These are phyloP conservation scores for Bos javanicus DNA, from an alignment of 2,113 vertebrate species.

Conservation along the genomic window DNA sequence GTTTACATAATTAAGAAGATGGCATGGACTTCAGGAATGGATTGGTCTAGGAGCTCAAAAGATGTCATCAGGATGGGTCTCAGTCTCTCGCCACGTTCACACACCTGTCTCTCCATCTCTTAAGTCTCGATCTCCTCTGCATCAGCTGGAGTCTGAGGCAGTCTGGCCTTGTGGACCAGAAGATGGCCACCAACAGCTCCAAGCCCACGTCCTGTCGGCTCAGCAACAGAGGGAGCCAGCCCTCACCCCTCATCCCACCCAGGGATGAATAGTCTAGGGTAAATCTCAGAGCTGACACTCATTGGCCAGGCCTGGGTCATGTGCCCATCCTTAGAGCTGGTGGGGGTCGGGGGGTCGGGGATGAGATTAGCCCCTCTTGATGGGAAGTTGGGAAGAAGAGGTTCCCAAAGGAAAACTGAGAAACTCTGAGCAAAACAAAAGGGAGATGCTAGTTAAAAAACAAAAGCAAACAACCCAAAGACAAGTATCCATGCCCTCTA, in stretches of 20 bases:
- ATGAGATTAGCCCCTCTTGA: not conserved
- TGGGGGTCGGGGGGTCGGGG: accelerated
- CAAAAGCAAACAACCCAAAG: not conserved
- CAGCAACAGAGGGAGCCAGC: not conserved
- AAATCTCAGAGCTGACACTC: not conserved
- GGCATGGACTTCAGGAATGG: not conserved
- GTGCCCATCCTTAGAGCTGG: not conserved
- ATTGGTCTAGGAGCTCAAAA: not conserved
- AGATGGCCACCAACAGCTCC: not conserved
- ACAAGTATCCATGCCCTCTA: not conserved
- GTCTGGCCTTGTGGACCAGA: not conserved
- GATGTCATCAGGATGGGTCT: not conserved
- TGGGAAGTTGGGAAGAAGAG: not conserved
- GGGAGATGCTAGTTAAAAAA: not conserved
- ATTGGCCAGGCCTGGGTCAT: not conserved
- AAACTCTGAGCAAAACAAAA: not conserved
- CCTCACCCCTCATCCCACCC: not conserved
- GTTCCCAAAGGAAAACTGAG: not conserved
- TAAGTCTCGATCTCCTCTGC: not conserved
- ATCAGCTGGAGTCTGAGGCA: not conserved
- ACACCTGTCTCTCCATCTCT: not conserved
- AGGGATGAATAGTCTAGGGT: not conserved
- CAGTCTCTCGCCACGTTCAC: accelerated
- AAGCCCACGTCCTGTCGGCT: not conserved
- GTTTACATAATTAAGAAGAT: not conserved